Base-by-base conservation (phyloP, 2,113 vertebrate genomes). In the Saccopteryx bilineata region DNA sequence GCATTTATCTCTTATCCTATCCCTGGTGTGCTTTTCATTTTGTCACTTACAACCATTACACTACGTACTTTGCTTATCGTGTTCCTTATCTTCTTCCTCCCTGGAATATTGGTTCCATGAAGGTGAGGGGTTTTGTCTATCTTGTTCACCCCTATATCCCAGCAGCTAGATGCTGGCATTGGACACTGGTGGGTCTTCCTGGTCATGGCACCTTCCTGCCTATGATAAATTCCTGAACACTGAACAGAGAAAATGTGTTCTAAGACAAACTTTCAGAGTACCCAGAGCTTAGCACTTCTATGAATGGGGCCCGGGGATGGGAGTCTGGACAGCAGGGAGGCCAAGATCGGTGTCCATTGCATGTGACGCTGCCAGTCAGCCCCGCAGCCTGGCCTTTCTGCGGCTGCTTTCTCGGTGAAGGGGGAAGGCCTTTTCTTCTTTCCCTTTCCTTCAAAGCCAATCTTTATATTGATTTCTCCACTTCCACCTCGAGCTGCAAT, bases 381-480 rank as follows among this genome's bases (percentile, higher is more conserved):
- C 82, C 10, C 2, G 8, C 23, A 72, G 7, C 48, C n/a, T 5
- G 12, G 13, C 46, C 65, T 54, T 66, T 5, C 66, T 52, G 48
- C 6, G 12, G 60, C 60, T 26, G 48, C 92, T 76, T 93, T 48
- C 48, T 79, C 39, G 0, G 1, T 13, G 76, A 84, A 31, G 46
- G n/a, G 75, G 56, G 39, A 86, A 9, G 50, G 68, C 8, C 79
- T 21, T 90, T 93, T 76, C 79, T 84, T 72, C 93, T 83, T 46
- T 75, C 68, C 56, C 65, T 90, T 5, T 76, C 39, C 80, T 65
- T 83, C 90, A 80, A 90, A 94, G 63, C 76, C 88, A 23, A 69
- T 92, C 88, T 96, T 92, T 91, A 74, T 68, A 95, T 87, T n/a
- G 84, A 97, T 95, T 60, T 76, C 94, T 85, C 88, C 94, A 68